Evolutionary conservation across 2,888 invertebrate genomes (phyloP), one percentile per base, ranked within the genome.

Genomic region (Pristionchus fissidentatus): DNA sequence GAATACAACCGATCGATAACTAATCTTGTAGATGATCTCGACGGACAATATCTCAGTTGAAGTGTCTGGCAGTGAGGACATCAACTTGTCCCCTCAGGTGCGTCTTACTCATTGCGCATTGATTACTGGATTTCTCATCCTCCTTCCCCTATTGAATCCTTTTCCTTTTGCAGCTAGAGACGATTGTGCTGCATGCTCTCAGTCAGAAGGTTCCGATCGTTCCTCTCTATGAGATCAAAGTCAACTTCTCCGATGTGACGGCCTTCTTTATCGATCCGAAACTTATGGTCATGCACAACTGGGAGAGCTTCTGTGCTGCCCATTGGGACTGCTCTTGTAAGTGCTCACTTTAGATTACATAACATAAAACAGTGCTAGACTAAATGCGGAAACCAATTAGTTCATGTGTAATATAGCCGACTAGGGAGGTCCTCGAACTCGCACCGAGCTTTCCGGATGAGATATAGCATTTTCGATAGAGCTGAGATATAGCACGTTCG

Each of bases 161-260:
- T 22, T 2, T 43, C 49, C 41, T 49, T 83, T 0, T 66, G 55
- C 41, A 78, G 84, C 49, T 73, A 55, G 83, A 81, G 62, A 81
- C 80, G 29, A 81, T 81, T 38, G 89, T 85, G 13, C 85, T 89
- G 62, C 88, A 90, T 60, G 85, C 87, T 0, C 85, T 91, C 46
- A 85, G 87, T 49, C 84, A 86, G 22, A 86, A 88, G 3, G 87
- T 91, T 73, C 89, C 91, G 10, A 87, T 91, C n/a, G 90, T 91
- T 22, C 85, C 88, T n/a, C 88, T 91, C 13, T 85, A 85, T 13
- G 88, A 87, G 29, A 91, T 91, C 78, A 84, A 84, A n/a, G 70
- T 70, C 41, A 91, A 90, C 83, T 90, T 91, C 83, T 86, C 89
- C 13, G 86, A 88, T 15, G 91, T 91, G 7, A 87, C 88, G 26